Evolutionary conservation across 2,888 invertebrate genomes (phyloP), one percentile per base, ranked within the genome.

Genomic region (Dendrolimus pini): DNA sequence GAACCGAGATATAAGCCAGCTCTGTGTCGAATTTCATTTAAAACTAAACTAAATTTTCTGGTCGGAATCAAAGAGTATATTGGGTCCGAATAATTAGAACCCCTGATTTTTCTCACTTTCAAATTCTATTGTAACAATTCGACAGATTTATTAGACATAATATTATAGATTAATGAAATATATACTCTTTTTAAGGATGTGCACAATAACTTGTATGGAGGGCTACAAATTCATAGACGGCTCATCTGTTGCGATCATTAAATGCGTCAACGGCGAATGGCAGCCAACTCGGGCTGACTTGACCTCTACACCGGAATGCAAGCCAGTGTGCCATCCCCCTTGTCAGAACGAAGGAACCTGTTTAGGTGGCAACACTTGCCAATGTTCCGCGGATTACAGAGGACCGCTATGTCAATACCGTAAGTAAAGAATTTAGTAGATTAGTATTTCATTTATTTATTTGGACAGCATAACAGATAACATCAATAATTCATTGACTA

Each of bases 291-390:
- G 93, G n/a, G 78, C 91, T 0, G 94, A 94, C 62, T 91, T 94
- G 81, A 74, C 85, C 0, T 81, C 91, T 7, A 84, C 95, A n/a
- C 95, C 96, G 0, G 94, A 96, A 77, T 96, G 96, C 74, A 73
- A 88, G 81, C 93, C 96, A 82, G 92, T 89, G 80, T 92, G 83
- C 66, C 68, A 68, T 57, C 96, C 96, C 0, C 91, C 94, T 0
- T 98, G 97, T 72, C 77, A 91, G 61, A 96, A 97, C 74, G 96
- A 95, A 0, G 97, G 97, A 0, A 92, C 92, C 12, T 98, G 97
- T 75, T 83, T 96, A 0, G 92, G 95, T 0, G 92, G 94, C 9
- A 95, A 97, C 73, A 91, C 93, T 2, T 98, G 97, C 67, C 94
- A 95, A 65, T 98, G 97, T 74, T 93, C 96, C 0, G 89, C 92